A percentile compares a stretch with the other conserved stretches of the same genome.
phyloP scores from a whole-genome alignment of 2,888 invertebrate genomes.

The Hydroisotoma schaefferi region DNA sequence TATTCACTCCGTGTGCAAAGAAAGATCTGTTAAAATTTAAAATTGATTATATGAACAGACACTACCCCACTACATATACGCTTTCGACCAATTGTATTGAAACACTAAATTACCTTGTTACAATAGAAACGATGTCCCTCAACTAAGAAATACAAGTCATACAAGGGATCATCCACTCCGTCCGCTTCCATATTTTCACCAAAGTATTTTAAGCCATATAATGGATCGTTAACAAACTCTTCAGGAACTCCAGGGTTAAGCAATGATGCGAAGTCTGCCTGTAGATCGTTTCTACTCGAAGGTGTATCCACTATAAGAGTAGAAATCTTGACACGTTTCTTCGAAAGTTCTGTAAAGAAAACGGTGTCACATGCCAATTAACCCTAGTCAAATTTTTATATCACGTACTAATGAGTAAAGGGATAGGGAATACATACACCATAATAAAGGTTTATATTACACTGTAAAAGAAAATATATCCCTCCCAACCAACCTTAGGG shows the following conservation, averaged over 20 bases:
- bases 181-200: slow-evolving; percentile 7
- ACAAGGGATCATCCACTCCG: not conserved
- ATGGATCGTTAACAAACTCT: slow-evolving; percentile 50
- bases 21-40: slow-evolving; percentile 51
- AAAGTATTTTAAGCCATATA: slow-evolving; percentile 1
- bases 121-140: slow-evolving; percentile 53
- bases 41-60: not conserved
- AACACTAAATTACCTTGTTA: slow-evolving; percentile 51
- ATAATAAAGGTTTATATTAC: too few relatives aligned
- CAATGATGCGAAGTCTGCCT: slow-evolving; percentile 52
- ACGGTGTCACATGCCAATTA: too few relatives aligned
- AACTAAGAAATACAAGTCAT: slow-evolving; percentile 54
- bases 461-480: too few relatives aligned
- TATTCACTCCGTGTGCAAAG: slow-evolving; percentile 56
- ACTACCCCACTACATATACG: not conserved
- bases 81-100: not conserved
- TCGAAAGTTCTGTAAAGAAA: slow-evolving; percentile 44
- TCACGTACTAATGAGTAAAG: too few relatives aligned
- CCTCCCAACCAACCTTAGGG: not conserved
- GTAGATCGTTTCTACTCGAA: slow-evolving; percentile 49
- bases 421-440: too few relatives aligned
- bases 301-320: slow-evolving; percentile 53
- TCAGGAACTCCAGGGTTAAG: slow-evolving; percentile 53
- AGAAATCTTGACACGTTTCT: slow-evolving; percentile 51
- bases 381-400: too few relatives aligned